Percentiles rank a stretch among this genome's conserved stretches.
Evolutionary conservation across 2,888 invertebrate genomes (phyloP).

Genomic region (Calliopum simillimum): DNA sequence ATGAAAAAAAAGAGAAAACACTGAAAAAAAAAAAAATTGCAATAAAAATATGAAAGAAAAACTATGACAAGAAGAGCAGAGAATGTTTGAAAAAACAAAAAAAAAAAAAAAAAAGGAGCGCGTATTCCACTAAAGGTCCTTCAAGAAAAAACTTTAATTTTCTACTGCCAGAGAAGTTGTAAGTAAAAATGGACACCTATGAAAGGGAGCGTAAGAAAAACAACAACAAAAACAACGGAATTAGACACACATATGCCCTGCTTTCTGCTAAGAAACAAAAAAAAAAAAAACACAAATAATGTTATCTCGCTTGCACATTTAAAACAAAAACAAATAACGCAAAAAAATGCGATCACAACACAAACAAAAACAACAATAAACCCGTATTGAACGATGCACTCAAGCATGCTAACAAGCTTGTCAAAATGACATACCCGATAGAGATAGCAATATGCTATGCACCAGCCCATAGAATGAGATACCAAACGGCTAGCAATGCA

Average conservation of each 20-base stretch:
- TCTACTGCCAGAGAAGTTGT: neutral
- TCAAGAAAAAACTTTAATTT: neutral
- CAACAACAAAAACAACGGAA: slow-evolving; percentile 20
- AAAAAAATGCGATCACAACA: slow-evolving; percentile 20
- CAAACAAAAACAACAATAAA: slow-evolving; percentile 12
- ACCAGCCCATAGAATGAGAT: too few species aligned
- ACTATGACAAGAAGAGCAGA: neutral
- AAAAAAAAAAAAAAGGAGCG: slow-evolving; percentile 1
- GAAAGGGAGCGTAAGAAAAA: slow-evolving; percentile 27
- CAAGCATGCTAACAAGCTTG: slow-evolving; percentile 52
- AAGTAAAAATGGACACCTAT: slow-evolving; percentile 1
- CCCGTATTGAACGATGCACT: slow-evolving; percentile 59
- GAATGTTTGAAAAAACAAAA: neutral
- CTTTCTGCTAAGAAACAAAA: slow-evolving; percentile 33
- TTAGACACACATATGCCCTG: slow-evolving; percentile 24
- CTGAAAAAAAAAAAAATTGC: slow-evolving; percentile 5
- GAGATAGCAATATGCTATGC: neutral
- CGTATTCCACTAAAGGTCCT: neutral
- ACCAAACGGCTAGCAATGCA: too few species aligned
- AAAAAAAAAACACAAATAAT: slow-evolving; percentile 1
- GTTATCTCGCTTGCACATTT: slow-evolving; percentile 9
- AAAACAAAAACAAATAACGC: slow-evolving; percentile 45
- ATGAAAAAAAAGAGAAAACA: slow-evolving; percentile 9
- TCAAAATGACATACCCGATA: slow-evolving; percentile 20
- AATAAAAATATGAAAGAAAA: neutral